These are phyloP conservation scores for Brachionus sp. DNA, from an alignment of 1,140 invertebrate species.

Conservation along the genomic window DNA sequence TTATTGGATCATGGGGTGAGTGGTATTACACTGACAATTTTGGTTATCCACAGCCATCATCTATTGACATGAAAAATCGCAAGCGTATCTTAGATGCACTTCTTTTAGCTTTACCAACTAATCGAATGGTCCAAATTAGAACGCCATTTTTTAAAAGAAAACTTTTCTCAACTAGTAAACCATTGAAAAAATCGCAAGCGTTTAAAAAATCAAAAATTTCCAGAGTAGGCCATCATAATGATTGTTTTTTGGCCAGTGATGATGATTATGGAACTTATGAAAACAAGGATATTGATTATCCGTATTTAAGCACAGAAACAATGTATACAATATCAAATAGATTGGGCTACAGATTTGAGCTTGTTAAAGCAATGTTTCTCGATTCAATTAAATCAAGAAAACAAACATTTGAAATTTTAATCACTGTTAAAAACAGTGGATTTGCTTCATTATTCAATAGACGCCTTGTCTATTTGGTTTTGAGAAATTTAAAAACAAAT, in stretches of 20 bases:
- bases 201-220: not conserved
- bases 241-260: conserved; percentile 48
- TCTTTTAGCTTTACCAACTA: not conserved
- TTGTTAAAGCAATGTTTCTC: not conserved
- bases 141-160: conserved; percentile 31
- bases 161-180: not conserved
- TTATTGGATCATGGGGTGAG: conserved; percentile 34
- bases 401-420: not conserved
- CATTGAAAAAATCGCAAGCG: not conserved
- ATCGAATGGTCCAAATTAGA: conserved; percentile 29
- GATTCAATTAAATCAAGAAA: not conserved
- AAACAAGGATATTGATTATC: conserved; percentile 47
- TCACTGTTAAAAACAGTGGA: not conserved
- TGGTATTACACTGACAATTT: conserved; percentile 36
- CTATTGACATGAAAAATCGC: not conserved
- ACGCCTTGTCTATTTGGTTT: not conserved
- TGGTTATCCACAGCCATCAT: not conserved
- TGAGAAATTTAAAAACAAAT: not conserved
- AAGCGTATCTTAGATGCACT: not conserved
- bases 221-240: conserved; percentile 48
- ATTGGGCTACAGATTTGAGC: conserved; percentile 7
- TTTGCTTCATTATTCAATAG: conserved; percentile 3
- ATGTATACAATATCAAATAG: conserved; percentile 2
- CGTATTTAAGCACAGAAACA: conserved; percentile 47
- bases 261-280: conserved; percentile 48